Conservation (phyloP, 2,888 invertebrate genomes). For the Melipona beecheii region DNA sequence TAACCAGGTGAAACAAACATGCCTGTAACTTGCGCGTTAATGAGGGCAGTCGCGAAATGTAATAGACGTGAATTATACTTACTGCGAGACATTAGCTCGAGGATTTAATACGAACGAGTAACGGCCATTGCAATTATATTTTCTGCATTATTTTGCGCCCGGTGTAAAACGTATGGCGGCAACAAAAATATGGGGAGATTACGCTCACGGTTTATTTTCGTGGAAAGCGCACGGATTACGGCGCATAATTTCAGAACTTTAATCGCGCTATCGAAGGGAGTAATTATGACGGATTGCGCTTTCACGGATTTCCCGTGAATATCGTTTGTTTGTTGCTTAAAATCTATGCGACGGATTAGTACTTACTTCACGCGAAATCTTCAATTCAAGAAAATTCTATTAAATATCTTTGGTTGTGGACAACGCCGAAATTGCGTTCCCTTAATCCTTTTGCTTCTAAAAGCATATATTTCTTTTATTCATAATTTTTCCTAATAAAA, state of each 20-base stretch:
- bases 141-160: slow-evolving; percentile 28
- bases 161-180: slow-evolving; percentile 2
- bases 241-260: neutral
- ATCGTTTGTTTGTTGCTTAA: neutral
- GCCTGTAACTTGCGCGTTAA: slow-evolving; percentile 37
- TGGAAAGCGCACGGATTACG: neutral
- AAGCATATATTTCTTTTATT: no score
- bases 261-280: neutral
- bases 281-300: neutral
- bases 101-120: slow-evolving; percentile 42
- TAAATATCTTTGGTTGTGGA: neutral
- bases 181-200: slow-evolving; percentile 18
- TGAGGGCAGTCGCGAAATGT: slow-evolving; percentile 31
- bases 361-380: neutral
- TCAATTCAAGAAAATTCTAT: neutral
- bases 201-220: slow-evolving; percentile 9
- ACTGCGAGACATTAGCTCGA: slow-evolving; percentile 30
- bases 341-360: neutral
- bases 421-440: no score
- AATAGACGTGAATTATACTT: slow-evolving; percentile 43
- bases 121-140: slow-evolving; percentile 49
- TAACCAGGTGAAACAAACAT: slow-evolving; percentile 29
- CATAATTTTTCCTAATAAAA: no score
- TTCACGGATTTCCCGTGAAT: neutral
- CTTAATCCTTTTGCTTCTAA: no score